Conservation (phyloP, 1,140 invertebrate genomes). For the Megalopta genalis region DNA sequence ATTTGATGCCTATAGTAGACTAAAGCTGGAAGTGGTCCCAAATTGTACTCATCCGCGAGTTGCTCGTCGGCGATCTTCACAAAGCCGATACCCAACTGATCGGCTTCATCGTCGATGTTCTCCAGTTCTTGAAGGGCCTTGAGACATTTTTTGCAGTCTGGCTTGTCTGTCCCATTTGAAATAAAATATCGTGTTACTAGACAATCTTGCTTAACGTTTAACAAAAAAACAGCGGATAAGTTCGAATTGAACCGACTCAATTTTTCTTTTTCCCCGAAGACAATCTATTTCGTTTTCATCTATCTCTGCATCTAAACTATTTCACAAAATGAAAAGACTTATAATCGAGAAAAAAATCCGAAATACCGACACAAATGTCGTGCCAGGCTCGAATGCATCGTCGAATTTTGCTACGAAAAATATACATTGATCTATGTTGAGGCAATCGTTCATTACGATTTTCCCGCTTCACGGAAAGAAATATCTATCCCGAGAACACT, state of each 20-base stretch:
- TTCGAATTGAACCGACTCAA: slow-evolving; percentile 6
- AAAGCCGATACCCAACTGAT: slow-evolving; percentile 95
- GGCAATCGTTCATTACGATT: too few species aligned
- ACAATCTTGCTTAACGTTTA: background rate
- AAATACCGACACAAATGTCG: too few species aligned
- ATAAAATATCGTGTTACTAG: slow-evolving; percentile 67
- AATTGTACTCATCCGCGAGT: slow-evolving; percentile 94
- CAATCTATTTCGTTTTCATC: too few species aligned
- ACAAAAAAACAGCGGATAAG: background rate
- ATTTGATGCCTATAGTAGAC: slow-evolving; percentile 97
- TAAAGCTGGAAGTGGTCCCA: slow-evolving; percentile 91
- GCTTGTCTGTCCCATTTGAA: slow-evolving; percentile 88
- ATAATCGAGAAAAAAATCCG: too few species aligned
- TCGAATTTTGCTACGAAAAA: too few species aligned
- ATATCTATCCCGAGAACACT: background rate
- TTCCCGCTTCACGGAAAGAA: too few species aligned
- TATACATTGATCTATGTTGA: too few species aligned
- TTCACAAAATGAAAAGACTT: too few species aligned
- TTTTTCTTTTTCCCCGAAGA: background rate
- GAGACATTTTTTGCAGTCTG: slow-evolving; percentile 94
- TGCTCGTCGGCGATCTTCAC: slow-evolving; percentile 96
- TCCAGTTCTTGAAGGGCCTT: slow-evolving; percentile 94
- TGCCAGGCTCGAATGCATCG: too few species aligned
- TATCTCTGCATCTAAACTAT: too few species aligned
- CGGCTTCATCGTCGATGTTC: slow-evolving; percentile 97